Evolutionary conservation across 2,113 vertebrate genomes (phyloP), one percentile per base, ranked within the genome.

Genomic region (Scortum barcoo): DNA sequence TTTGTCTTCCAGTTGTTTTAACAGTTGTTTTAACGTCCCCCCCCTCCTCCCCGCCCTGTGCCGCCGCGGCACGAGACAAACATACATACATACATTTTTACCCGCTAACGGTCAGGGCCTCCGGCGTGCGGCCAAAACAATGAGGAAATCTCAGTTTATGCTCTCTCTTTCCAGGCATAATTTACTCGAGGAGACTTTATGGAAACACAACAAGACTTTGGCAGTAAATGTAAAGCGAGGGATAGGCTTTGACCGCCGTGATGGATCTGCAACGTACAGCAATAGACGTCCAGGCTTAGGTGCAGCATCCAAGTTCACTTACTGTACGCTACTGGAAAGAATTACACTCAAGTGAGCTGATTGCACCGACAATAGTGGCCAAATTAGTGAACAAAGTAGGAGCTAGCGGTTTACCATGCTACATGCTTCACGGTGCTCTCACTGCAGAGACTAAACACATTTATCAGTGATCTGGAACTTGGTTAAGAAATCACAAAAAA

Each of bases 401-500:
- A 84, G 73, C 14, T 33, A 40, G 56, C 44, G 63, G 74, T 86
- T 83, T 56, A 83, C 83, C 72, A 68, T 62, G 66, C 81, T 51
- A 56, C 72, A 89, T 88, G 80, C 65, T 85, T 89, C 78, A 82
- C 79, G 66, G 73, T 58, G 70, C 87, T 90, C 88, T 93, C 80
- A 75, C 71, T 44, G 58, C 69, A 26, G 51, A 91, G 80, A 86
- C 89, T 90, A 92, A 92, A 91, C 89, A 90, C 74, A 91, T 84
- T 78, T 58, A 88, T 87, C 89, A 84, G n/a, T 13, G 68, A 80
- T 57, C 38, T 71, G 60, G 76, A 72, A 57, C 60, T 50, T 22
- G 66, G 61, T 57, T 75, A 54, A 71, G 76, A 85, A 85, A 84
- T 78, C 77, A 88, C 76, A 76, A 28, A 67, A 76, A 28, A 67